Evolutionary conservation across 2,797 vertebrate genomes (phyloP), one percentile per base, ranked within the genome.

Genomic region (Melanotaenia parkinsoni): DNA sequence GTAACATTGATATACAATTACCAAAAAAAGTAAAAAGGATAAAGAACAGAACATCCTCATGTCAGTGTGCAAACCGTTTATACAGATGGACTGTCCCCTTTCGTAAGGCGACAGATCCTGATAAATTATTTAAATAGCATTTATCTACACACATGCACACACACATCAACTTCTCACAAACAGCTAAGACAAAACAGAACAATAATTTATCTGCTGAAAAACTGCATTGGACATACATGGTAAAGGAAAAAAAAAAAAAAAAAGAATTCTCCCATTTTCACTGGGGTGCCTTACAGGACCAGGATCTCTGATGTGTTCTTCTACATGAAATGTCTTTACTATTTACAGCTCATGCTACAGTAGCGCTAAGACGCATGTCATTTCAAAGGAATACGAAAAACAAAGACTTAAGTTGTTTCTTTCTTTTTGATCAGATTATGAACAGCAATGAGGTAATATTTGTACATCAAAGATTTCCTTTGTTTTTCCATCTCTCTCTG

Each of bases 81-180:
- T 98, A 98, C 97, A 98, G 96, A 97, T 90, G 96, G 96, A 97
- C 95, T 87, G 95, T 93, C 79, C 90, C 91, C 94, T 95, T 94
- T 92, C 76, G 92, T 92, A 88, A 92, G 95, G 95, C 94, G 93
- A 94, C 96, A 95, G 92, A 96, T 96, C 96, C 95, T 89, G 96
- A 99, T 99, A 99, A 99, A 97, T 99, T 99, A 99, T 96, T 99
- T 99, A 99, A 99, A 99, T 99, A 99, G 97, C 95, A 70, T 95
- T 66, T 95, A 96, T 97, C 96, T 96, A 98, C 95, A 98, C 91
- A 95, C 86, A 82, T 70, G 4, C 76, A 53, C 64, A 43, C 50
- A 63, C 72, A 73, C 60, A 75, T 70, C 85, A 83, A 43, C 38
- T 58, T 76, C 82, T 83, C 87, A 86, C 82, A 87, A 95, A 90